Evolutionary conservation across 2,797 vertebrate species (phyloP).

Genomic region (Xerus rutilus): DNA sequence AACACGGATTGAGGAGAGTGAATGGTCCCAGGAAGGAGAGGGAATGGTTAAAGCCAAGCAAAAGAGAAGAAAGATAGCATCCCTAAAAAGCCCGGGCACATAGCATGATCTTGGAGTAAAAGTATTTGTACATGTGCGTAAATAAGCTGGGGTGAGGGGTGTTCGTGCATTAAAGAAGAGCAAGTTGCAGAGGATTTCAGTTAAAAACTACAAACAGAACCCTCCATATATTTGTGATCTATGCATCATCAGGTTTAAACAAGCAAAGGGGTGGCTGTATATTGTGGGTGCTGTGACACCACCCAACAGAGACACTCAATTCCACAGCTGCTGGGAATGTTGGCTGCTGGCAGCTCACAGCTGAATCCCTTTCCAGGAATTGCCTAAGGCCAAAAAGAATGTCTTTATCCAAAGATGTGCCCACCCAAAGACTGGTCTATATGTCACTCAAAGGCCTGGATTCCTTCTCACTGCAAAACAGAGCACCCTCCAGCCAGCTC

Average conservation of each 20-base stretch:
- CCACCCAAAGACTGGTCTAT: background rate
- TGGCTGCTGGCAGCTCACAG: background rate
- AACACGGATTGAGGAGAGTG: too few relatives aligned
- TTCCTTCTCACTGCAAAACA: background rate
- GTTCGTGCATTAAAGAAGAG: background rate
- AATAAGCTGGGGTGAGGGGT: background rate
- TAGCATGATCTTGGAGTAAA: background rate
- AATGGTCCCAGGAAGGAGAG: background rate
- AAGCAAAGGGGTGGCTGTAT: background rate
- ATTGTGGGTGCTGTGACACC: too few relatives aligned
- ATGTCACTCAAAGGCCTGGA: background rate
- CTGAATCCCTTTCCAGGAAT: background rate
- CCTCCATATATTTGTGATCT: background rate
- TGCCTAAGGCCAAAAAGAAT: background rate
- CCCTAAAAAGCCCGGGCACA: background rate
- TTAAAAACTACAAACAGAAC: slow-evolving; percentile 42
- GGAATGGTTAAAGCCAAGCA: background rate
- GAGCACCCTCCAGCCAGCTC: background rate
- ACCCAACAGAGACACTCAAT: background rate
- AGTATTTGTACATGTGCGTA: background rate
- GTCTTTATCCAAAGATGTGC: background rate
- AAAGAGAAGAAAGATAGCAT: background rate
- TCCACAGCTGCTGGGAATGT: background rate
- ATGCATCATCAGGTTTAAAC: slow-evolving; percentile 7
- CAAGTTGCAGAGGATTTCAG: slow-evolving; percentile 13